These are phyloP conservation scores for Eurytoma adleriae DNA, from an alignment of 2,888 invertebrate species.

Conservation along the genomic window DNA sequence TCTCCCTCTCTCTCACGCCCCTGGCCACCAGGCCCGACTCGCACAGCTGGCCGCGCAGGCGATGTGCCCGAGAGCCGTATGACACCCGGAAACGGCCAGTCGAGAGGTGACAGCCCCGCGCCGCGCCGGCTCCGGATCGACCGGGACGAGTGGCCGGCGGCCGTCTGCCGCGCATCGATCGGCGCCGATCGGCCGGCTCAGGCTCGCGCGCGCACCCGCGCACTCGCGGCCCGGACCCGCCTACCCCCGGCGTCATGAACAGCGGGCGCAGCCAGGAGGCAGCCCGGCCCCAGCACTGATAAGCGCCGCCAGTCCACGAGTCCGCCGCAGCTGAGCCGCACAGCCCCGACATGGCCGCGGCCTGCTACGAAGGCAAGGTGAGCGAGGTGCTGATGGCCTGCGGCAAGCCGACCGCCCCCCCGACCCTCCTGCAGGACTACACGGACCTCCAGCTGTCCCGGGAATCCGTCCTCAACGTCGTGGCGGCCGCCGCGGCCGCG, in stretches of 20 bases:
- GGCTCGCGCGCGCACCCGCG: background rate
- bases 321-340: slow-evolving; percentile 57
- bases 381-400: slow-evolving; percentile 63
- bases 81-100: background rate
- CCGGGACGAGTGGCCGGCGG: background rate
- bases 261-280: slow-evolving; percentile 24
- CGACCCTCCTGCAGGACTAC: slow-evolving; percentile 72
- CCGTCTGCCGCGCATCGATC: slow-evolving; percentile 49
- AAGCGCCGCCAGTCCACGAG: slow-evolving; percentile 14
- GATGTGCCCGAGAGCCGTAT: slow-evolving; percentile 23
- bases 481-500: slow-evolving; percentile 72
- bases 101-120: background rate
- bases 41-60: background rate
- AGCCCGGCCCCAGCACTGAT: no score
- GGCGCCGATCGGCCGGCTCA: slow-evolving; percentile 46
- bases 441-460: slow-evolving; percentile 46
- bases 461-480: slow-evolving; percentile 68
- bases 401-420: background rate
- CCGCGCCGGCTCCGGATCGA: slow-evolving; percentile 9
- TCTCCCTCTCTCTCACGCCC: background rate
- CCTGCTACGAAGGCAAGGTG: slow-evolving; percentile 72
- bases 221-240: slow-evolving; percentile 45
- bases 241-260: slow-evolving; percentile 49
- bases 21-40: background rate
- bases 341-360: slow-evolving; percentile 69